These are phyloP conservation scores for Marronus borbonicus DNA, from an alignment of 2,888 invertebrate species.

Conservation along the genomic window DNA sequence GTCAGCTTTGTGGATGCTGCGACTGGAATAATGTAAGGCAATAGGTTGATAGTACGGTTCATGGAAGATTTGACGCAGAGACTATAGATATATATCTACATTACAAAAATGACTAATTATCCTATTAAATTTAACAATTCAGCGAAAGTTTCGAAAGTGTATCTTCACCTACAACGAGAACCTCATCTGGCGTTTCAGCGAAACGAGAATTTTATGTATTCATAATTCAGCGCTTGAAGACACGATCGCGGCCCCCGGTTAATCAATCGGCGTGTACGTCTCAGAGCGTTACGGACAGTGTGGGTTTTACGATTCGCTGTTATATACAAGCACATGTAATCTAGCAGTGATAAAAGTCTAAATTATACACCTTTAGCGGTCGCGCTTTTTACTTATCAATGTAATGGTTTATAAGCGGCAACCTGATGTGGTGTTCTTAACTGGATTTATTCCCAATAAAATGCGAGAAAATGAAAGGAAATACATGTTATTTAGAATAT, in stretches of 20 bases:
- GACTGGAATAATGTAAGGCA: no score
- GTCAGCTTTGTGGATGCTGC: no score
- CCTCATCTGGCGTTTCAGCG: no score
- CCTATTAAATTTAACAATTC: no score
- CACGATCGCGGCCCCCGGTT: constrained; percentile 19
- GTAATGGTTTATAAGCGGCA: constrained; percentile 18
- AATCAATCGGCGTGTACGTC: constrained; percentile 23
- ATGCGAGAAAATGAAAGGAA: constrained; percentile 19
- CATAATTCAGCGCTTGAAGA: constrained; percentile 11
- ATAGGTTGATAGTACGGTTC: no score
- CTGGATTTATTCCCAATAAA: constrained; percentile 28
- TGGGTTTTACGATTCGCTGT: constrained; percentile 34
- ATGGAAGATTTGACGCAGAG: no score
- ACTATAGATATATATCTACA: no score
- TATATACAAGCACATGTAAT: constrained; percentile 13
- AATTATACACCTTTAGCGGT: constrained; percentile 1
- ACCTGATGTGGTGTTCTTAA: constrained; percentile 4
- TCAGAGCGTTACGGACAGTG: constrained; percentile 20
- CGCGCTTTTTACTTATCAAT: neutral
- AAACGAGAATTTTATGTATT: constrained; percentile 8
- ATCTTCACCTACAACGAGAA: neutral
- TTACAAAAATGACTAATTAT: no score
- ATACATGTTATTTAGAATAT: constrained; percentile 18
- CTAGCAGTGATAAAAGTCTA: constrained; percentile 18
- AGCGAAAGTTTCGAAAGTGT: neutral